Conservation (phyloP, 2,888 invertebrate species). For the Onchidella celtica region DNA sequence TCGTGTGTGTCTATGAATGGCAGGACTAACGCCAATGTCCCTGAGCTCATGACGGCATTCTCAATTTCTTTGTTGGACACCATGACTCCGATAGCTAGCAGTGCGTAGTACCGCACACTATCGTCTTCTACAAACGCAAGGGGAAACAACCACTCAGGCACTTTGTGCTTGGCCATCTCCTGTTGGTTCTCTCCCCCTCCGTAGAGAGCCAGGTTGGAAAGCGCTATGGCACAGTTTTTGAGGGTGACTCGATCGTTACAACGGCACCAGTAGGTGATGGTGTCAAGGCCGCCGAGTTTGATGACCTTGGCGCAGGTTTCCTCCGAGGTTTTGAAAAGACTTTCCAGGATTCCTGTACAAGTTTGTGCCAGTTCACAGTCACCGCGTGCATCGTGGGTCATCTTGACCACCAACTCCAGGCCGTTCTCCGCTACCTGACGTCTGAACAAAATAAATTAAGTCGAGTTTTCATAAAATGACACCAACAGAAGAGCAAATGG, state of each 20-base stretch:
- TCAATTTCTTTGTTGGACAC: slow-evolving; percentile 99
- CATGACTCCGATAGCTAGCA: slow-evolving; percentile 96
- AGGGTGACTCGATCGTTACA: slow-evolving; percentile 94
- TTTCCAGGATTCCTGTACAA: slow-evolving; percentile 77
- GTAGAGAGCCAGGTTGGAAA: slow-evolving; percentile 97
- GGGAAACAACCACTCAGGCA: slow-evolving; percentile 94
- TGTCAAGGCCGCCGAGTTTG: slow-evolving; percentile 93
- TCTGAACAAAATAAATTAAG: slow-evolving; percentile 24
- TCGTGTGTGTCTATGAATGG: slow-evolving; percentile 97
- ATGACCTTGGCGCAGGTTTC: slow-evolving; percentile 97
- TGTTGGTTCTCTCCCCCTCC: slow-evolving; percentile 98
- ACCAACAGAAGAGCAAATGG: too few species aligned
- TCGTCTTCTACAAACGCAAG: slow-evolving; percentile 97
- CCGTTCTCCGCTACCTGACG: slow-evolving; percentile 93
- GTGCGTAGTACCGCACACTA: slow-evolving; percentile 92
- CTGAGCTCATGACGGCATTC: slow-evolving; percentile 96
- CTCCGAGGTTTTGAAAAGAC: slow-evolving; percentile 96
- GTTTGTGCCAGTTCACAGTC: slow-evolving; percentile 84
- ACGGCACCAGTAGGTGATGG: slow-evolving; percentile 95
- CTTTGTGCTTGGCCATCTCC: slow-evolving; percentile 93
- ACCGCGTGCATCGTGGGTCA: slow-evolving; percentile 85
- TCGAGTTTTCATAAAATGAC: too few species aligned
- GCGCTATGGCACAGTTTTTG: slow-evolving; percentile 96
- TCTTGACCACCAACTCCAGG: slow-evolving; percentile 92
- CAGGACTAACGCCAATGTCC: slow-evolving; percentile 96